These are phyloP conservation scores for Choreutis nemorana DNA, from an alignment of 2,888 invertebrate genomes.

Conservation along the genomic window DNA sequence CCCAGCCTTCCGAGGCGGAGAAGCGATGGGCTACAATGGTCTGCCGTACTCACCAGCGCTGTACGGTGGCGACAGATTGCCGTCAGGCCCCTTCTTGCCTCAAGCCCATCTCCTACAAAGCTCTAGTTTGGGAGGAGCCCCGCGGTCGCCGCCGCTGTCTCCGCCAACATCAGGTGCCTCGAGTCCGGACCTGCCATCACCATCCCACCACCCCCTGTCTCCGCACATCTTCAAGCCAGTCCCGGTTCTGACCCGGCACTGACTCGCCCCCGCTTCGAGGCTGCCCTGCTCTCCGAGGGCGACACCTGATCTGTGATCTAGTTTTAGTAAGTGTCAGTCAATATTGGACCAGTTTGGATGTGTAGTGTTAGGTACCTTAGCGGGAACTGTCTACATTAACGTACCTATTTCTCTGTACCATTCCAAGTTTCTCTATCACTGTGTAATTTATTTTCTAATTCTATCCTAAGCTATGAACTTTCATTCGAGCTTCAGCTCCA, in stretches of 20 bases:
- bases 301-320: conserved; percentile 49
- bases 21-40: conserved; percentile 44
- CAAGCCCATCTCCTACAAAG: conserved; percentile 33
- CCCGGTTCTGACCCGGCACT: conserved; percentile 65
- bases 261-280: conserved; percentile 15
- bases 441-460: too few relatives aligned
- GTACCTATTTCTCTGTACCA: too few relatives aligned
- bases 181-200: conserved; percentile 47
- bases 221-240: conserved; percentile 64
- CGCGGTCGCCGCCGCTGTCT: conserved; percentile 50
- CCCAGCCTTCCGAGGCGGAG: conserved; percentile 51
- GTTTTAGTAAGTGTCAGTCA: conserved; percentile 38
- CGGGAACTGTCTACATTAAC: too few relatives aligned
- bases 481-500: too few relatives aligned
- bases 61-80: conserved; percentile 35
- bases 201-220: conserved; percentile 43
- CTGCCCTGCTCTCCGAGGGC: conserved; percentile 20
- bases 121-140: conserved; percentile 25
- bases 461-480: too few relatives aligned
- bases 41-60: conserved; percentile 45
- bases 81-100: conserved; percentile 31
- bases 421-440: too few relatives aligned
- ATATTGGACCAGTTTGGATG: too few relatives aligned
- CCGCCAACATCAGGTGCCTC: conserved; percentile 44
- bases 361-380: too few relatives aligned